Evolutionary conservation across 2,888 invertebrate species (phyloP), one percentile per base, ranked within the genome.

Genomic region (Xylocampa areola): DNA sequence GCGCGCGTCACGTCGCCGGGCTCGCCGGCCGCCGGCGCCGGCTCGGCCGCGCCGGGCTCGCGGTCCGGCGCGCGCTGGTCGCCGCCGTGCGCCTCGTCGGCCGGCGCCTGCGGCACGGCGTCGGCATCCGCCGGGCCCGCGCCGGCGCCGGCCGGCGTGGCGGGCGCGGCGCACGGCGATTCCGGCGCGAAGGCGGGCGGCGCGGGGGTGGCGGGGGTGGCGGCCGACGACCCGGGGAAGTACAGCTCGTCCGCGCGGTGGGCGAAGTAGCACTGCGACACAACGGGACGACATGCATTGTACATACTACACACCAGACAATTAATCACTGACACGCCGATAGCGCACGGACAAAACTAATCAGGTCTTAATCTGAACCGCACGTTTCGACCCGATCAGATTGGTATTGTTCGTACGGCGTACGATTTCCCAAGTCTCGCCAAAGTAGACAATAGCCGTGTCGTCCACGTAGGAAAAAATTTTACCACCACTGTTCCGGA

Each of bases 201-300:
- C 76, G 80, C 80, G 16, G 81, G 79, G 2, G 85, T 78, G n/a
- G 80, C 80, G 16, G 81, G 79, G 2, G 85, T 78, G n/a, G 44
- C 77, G 32, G 74, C 72, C 1, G 79, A 76, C 23, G 85, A 85
- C 7, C 85, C 84, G 6, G 90, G 90, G 82, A 97, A 96, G 80
- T 96, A 95, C 32, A 97, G 84, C 80, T 97, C 96, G 84, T 96
- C 96, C 0, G 96, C 95, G 43, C 98, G 95, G 36, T 96, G 95
- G 2, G 96, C 95, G 84, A 98, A 97, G 88, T 98, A 98, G 73
- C 97, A 97, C 84, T 97, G 95, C 0, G 17, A 11, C n/a, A 25
- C 25, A 25, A n/a, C n/a, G n/a, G n/a, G n/a, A n/a, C n/a, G n/a
- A n/a, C n/a, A n/a, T n/a, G n/a, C n/a, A n/a, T n/a, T n/a, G n/a